Conservation (phyloP, 2,113 vertebrate genomes). For the Dasypus novemcinctus region DNA sequence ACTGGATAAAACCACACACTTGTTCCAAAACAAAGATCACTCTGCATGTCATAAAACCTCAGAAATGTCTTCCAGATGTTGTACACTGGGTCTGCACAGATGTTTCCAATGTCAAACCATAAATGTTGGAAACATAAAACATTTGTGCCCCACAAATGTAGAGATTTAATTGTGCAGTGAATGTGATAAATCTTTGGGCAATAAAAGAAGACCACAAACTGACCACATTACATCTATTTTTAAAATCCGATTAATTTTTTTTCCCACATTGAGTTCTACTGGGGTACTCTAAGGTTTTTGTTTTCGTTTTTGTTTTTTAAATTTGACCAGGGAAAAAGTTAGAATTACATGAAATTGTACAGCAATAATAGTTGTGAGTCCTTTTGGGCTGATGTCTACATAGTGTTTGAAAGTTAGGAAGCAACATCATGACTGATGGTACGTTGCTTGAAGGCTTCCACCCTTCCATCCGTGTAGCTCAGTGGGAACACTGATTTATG, state of each 20-base stretch:
- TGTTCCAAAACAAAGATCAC: conserved; percentile 87
- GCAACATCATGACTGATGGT: neutral
- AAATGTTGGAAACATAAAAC: conserved; percentile 88
- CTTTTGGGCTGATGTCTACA: neutral
- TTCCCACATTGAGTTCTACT: neutral
- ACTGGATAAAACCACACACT: conserved; percentile 86
- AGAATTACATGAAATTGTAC: neutral
- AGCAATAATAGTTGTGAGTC: neutral
- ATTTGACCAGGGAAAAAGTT: neutral
- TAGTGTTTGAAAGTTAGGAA: neutral
- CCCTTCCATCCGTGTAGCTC: neutral
- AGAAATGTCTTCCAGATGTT: conserved; percentile 87
- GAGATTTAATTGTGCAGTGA: conserved; percentile 86
- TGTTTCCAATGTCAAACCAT: conserved; percentile 87
- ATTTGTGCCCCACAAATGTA: conserved; percentile 87
- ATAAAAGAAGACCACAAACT: conserved; percentile 85
- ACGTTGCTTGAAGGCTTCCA: neutral
- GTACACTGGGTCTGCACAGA: conserved; percentile 85
- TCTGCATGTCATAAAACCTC: conserved; percentile 86
- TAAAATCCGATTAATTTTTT: conserved; percentile 52
- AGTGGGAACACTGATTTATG: neutral
- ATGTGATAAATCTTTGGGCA: conserved; percentile 87
- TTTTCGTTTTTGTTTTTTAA: conserved; percentile 25
- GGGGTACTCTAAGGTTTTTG: conserved; percentile 1
- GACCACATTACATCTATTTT: conserved; percentile 80